Evolutionary conservation across 2,888 invertebrate genomes (phyloP).

Genomic region (Gandaritis pyraliata): DNA sequence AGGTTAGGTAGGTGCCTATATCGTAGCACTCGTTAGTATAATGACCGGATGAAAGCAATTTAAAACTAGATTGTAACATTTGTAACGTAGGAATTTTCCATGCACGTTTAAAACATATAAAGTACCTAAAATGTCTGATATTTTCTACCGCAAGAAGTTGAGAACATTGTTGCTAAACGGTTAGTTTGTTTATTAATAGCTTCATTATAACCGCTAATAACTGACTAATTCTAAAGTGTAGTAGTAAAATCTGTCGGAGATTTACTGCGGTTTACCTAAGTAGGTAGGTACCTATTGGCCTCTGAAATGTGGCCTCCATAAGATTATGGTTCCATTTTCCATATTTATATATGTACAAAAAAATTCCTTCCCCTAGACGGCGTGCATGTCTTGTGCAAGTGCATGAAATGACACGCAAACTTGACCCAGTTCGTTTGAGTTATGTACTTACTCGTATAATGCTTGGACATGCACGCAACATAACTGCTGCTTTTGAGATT

Average conservation of each 20-base stretch:
- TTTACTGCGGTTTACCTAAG: no score
- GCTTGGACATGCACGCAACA: conserved; percentile 45
- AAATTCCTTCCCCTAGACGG: background rate
- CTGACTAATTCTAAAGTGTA: background rate
- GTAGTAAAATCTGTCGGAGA: no score
- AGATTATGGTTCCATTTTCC: no score
- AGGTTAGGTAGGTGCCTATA: conserved; percentile 3
- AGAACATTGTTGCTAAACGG: conserved; percentile 13
- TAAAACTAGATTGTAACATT: conserved; percentile 15
- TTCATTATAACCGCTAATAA: conserved; percentile 15
- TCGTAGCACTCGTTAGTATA: conserved; percentile 6
- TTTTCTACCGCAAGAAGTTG: conserved; percentile 11
- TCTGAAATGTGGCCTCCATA: no score
- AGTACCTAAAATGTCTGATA: conserved; percentile 12
- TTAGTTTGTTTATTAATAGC: conserved; percentile 11
- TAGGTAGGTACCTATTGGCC: no score
- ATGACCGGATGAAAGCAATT: conserved; percentile 26
- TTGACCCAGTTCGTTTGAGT: conserved; percentile 67
- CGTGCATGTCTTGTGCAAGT: conserved; percentile 15
- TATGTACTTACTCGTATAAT: conserved; percentile 59
- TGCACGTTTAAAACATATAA: conserved; percentile 13
- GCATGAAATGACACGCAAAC: conserved; percentile 46
- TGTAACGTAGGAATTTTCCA: conserved; percentile 25
- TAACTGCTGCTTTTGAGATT: no score
- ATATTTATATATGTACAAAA: no score